Evolutionary conservation across 2,797 vertebrate species (phyloP), one percentile per base, ranked within the genome.

Genomic region (Tauraco hartlaubi): DNA sequence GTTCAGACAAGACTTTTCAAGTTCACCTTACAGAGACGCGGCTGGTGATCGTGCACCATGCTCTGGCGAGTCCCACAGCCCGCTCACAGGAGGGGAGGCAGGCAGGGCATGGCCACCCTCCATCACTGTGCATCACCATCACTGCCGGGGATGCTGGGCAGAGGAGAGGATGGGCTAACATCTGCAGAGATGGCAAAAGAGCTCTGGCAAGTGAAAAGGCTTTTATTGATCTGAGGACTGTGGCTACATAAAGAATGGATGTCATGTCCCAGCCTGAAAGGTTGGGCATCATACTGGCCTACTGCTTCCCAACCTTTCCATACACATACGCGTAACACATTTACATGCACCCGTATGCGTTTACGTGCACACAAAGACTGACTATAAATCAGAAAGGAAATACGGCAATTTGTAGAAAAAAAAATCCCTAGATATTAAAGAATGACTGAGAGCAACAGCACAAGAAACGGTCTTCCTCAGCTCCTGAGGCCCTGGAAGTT

Each of bases 1-100:
- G 5, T 59, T 79, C 19, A 61, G 51, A 37, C 6, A 21, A 83
- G 56, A 14, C 29, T 58, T 74, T 46, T 49, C 81, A 63, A 61
- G 56, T 69, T 79, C 69, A 13, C 33, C 12, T 71, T 29, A 33
- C 1, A 6, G 79, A 85, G 51, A 35, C 8, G 0, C 0, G 0
- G 61, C 61, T 73, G 66, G 75, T 51, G 35, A 66, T 69, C 17
- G 1, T 0, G 0, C 43, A 61, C 56, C 6, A 3, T 31, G 39
- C 23, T 43, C 39, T 26, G 41, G 9, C 1, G 18, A 48, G 69
- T 44, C 49, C 77, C 23, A 41, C 29, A 44, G 17, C n/a, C 28
- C 1, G 5, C 44, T 87, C 0, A 0, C 1, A 4, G 55, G 31
- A 68, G 23, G 33, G n/a, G 8, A 28, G 52, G 46, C 35, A 64